Evolutionary conservation across 2,888 invertebrate genomes (phyloP).

Genomic region (Diaphora mendica): DNA sequence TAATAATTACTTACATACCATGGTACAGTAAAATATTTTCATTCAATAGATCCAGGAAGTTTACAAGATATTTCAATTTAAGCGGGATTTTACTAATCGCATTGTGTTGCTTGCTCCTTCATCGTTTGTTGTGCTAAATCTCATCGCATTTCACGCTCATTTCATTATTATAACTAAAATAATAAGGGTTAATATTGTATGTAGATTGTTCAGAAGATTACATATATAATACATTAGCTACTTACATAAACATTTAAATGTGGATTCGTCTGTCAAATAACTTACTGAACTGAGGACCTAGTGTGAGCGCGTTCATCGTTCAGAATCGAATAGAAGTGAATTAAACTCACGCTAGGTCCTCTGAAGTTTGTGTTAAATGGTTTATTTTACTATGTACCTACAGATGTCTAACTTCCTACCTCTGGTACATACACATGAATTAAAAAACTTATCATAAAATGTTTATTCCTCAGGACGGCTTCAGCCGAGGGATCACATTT

Average conservation of each 20-base stretch:
- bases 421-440: background rate
- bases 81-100: background rate
- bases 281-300: background rate
- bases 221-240: background rate
- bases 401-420: background rate
- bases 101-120: background rate
- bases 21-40: no score
- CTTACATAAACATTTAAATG: background rate
- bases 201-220: background rate
- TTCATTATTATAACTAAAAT: background rate
- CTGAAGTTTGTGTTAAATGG: background rate
- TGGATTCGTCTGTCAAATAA: background rate
- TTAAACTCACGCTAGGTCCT: no score
- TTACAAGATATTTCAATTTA: background rate
- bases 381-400: background rate
- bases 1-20: no score
- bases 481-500: conserved; percentile 94
- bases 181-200: background rate
- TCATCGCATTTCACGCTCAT: conserved; percentile 3
- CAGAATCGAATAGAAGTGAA: no score
- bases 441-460: conserved; percentile 6
- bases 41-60: background rate
- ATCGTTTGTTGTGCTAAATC: background rate
- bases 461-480: conserved; percentile 91
- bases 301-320: no score